These are phyloP conservation scores for Enhydra lutris DNA, from an alignment of 2,113 vertebrate species.

Conservation along the genomic window DNA sequence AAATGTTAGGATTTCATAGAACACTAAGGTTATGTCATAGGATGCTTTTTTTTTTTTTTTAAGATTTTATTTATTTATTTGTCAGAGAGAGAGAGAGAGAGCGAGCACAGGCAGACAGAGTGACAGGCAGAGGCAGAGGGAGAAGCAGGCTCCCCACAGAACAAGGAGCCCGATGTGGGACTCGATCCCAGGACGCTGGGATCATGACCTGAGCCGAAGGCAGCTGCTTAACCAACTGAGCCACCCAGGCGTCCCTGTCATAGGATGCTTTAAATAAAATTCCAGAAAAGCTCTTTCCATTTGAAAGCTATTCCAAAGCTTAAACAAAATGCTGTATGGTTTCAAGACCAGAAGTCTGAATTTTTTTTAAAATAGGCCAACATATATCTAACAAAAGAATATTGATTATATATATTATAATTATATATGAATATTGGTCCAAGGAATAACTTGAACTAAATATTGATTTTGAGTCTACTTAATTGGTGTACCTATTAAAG, in stretches of 20 bases:
- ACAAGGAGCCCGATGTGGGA: too few species aligned
- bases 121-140: too few species aligned
- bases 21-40: not conserved
- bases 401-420: too few species aligned
- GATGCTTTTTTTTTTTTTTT: too few species aligned
- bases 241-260: too few species aligned
- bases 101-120: too few species aligned
- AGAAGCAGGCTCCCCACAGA: too few species aligned
- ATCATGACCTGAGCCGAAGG: too few species aligned
- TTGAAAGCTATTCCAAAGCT: not conserved
- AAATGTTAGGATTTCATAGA: not conserved
- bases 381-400: not conserved
- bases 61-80: too few species aligned
- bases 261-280: not conserved
- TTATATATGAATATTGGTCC: not conserved
- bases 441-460: not conserved
- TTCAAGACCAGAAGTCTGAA: not conserved
- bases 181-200: too few species aligned
- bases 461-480: conserved; percentile 16
- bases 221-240: too few species aligned
- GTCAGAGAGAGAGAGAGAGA: too few species aligned
- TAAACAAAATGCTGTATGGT: not conserved
- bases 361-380: not conserved
- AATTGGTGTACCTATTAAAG: not conserved
- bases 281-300: not conserved